Percentiles rank a stretch among this genome's conserved stretches.
phyloP scores from a whole-genome alignment of 30 jellyfish, hydroid and myxozoan species.

The Hydra vulgaris region DNA sequence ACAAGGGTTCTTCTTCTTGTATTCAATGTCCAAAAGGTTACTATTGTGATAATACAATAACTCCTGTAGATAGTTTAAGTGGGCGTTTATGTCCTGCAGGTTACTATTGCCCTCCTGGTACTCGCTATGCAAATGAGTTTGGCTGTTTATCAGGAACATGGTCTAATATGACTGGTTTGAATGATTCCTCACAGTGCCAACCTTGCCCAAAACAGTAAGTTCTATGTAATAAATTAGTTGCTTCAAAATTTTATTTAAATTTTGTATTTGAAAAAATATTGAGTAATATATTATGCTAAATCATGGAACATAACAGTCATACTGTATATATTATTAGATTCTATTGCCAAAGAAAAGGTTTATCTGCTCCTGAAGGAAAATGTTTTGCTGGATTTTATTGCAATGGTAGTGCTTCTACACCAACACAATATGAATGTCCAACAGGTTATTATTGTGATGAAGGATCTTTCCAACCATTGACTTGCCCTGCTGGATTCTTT shows the following conservation, averaged over 20 bases:
- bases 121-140: constrained; percentile 62
- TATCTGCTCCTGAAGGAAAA: constrained; percentile 77
- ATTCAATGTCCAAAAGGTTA: constrained; percentile 62
- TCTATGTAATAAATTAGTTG: neutral
- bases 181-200: constrained; percentile 49
- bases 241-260: neutral
- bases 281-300: too few relatives aligned
- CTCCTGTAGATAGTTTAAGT: constrained; percentile 55
- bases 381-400: constrained; percentile 84
- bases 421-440: constrained; percentile 54
- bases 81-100: constrained; percentile 79
- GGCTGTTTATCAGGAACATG: constrained; percentile 86
- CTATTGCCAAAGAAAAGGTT: constrained; percentile 60
- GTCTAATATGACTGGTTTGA: constrained; percentile 66
- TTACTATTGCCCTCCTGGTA: constrained; percentile 64
- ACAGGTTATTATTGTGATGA: constrained; percentile 77
- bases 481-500: constrained; percentile 84
- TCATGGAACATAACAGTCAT: too few relatives aligned
- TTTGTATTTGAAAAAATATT: neutral
- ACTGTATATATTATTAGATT: neutral
- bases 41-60: constrained; percentile 71
- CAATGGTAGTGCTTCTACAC: constrained; percentile 74
- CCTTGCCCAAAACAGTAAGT: constrained; percentile 88
- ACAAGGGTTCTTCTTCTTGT: constrained; percentile 47
- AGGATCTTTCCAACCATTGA: constrained; percentile 71